Base-by-base conservation (phyloP, 2,797 vertebrate genomes). In the Poecilia wingei region DNA sequence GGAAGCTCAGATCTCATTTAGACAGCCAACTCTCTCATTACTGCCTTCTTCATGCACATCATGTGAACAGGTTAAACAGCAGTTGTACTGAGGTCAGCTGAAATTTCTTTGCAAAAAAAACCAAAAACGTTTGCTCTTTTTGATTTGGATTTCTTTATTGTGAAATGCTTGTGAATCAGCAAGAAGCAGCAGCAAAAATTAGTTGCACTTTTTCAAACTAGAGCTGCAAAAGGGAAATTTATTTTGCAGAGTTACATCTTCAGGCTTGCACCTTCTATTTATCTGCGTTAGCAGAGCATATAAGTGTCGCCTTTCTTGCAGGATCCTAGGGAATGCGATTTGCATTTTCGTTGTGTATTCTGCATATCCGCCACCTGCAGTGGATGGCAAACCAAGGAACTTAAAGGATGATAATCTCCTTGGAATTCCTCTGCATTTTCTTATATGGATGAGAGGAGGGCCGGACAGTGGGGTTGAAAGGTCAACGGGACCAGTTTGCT, bases 401-500 rank as follows among this genome's bases (percentile, higher is more conserved):
- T 92, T 91, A 94, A 94, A 93, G 90, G 94, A 94, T 93, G 90
- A 92, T 95, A 95, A 95, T 94, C 94, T 95, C 88, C 88, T 90
- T 91, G 93, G 94, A 94, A 95, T 95, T 94, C 91, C 91, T 74
- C 88, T 64, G 91, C 93, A 87, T 91, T 91, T 92, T 93, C 92
- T 94, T 89, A 87, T 89, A 91, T 82, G 89, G 90, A 88, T 80
- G 77, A 86, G 89, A 88, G 83, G 88, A 88, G 88, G 61, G 87
- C 90, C 84, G 94, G 95, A 94, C 95, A 95, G 94, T 94, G 92
- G 94, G 95, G 95, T 95, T 93, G 88, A 93, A 87, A 94, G 95
- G 95, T 96, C 95, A 95, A 94, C 90, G 84, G 93, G 91, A 92
- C 90, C 91, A 92, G 95, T 96, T 95, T 95, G 94, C 93, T 89